These are phyloP conservation scores for Thysanoteuthis rhombus DNA, from an alignment of 2,888 invertebrate species.

Conservation along the genomic window DNA sequence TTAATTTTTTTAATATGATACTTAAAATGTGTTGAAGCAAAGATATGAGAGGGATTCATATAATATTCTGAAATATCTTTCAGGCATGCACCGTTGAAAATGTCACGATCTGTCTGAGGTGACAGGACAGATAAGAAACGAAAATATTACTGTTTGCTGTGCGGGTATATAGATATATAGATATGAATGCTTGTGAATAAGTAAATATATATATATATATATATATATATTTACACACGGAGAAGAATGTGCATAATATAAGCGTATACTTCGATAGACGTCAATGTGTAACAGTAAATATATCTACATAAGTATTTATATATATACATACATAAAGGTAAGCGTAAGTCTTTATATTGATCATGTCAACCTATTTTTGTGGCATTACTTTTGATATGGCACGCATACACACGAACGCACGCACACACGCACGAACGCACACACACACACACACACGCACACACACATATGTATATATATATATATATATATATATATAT, in stretches of 20 bases:
- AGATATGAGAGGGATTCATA: background rate
- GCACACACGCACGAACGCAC: background rate
- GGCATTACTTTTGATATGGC: no score
- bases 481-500: background rate
- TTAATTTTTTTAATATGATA: background rate
- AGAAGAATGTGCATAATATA: no score
- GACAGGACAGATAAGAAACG: background rate
- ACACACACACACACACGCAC: background rate
- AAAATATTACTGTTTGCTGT: background rate
- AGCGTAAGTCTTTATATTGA: background rate
- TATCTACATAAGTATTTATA: background rate
- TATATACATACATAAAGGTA: background rate
- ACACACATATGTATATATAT: background rate
- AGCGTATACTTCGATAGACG: no score
- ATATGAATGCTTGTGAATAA: background rate
- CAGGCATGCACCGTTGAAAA: background rate
- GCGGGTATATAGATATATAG: background rate
- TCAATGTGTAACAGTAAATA: no score
- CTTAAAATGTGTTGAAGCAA: background rate
- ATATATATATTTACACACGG: background rate
- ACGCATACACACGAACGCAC: background rate
- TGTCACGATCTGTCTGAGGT: background rate
- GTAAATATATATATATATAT: background rate
- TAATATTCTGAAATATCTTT: background rate
- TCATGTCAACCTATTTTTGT: no score